A percentile compares a stretch with the other conserved stretches of the same genome.
These are phyloP conservation scores for Balearica regulorum DNA, from an alignment of 2,797 vertebrate species.

Conservation along the genomic window DNA sequence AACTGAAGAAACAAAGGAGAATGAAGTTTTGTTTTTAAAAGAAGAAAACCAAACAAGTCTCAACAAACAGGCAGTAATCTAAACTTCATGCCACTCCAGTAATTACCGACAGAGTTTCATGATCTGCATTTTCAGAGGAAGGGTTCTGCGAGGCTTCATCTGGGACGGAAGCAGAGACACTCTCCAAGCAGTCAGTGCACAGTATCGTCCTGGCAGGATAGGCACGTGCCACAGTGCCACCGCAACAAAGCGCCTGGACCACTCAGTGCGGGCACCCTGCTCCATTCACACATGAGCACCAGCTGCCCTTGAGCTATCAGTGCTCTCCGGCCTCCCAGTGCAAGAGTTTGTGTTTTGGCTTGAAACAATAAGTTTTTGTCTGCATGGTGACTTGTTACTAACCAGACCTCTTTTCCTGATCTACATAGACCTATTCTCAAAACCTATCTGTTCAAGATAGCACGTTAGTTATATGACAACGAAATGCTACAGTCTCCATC, in stretches of 20 bases:
- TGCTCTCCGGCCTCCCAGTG: not conserved
- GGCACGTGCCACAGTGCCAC: accelerated
- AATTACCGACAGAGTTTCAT: not conserved
- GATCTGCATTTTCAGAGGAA: not conserved
- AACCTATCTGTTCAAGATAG: not conserved
- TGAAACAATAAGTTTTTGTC: not conserved
- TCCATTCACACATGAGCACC: not conserved
- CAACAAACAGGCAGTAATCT: not conserved
- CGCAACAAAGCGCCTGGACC: not conserved
- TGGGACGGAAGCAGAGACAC: not conserved
- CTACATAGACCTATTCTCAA: not conserved
- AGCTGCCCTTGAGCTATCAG: not conserved
- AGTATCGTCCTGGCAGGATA: accelerated
- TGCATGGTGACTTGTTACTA: not conserved
- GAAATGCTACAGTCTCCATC: not conserved
- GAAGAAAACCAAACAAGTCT: not conserved
- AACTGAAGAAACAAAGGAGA: not conserved
- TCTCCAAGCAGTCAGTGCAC: accelerated
- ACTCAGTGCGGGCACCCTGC: too few relatives aligned
- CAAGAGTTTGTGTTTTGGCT: not conserved
- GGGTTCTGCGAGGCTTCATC: not conserved
- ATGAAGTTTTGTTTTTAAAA: not conserved
- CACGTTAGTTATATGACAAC: not conserved
- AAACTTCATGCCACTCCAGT: not conserved
- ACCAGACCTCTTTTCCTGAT: not conserved